Conservation (phyloP, 1,140 invertebrate genomes). For the Drosophila lacertosa region DNA sequence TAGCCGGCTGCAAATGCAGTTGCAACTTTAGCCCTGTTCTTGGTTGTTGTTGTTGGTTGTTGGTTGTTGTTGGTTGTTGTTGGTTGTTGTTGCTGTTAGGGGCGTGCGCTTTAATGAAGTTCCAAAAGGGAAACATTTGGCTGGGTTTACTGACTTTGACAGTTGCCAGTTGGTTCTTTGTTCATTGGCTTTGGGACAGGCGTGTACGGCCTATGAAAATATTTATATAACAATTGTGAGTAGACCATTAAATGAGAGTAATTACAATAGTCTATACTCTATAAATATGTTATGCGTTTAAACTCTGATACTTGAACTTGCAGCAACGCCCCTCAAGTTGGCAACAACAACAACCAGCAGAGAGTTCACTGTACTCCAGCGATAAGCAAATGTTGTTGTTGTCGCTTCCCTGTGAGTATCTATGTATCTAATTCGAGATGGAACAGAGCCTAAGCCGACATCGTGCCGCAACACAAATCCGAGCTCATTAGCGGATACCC, state of each 20-base stretch:
- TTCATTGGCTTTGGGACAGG: slow-evolving; percentile 38
- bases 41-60: slow-evolving; percentile 9
- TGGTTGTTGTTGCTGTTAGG: slow-evolving; percentile 28
- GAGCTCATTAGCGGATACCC: slow-evolving; percentile 59
- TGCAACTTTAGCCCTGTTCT: slow-evolving; percentile 37
- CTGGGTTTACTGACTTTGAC: slow-evolving; percentile 58
- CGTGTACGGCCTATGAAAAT: slow-evolving; percentile 38
- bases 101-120: slow-evolving; percentile 59
- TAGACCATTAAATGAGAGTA: slow-evolving; percentile 3
- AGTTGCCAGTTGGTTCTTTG: slow-evolving; percentile 52
- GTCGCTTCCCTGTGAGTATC: slow-evolving; percentile 31
- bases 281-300: too few relatives aligned
- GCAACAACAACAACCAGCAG: slow-evolving; percentile 13
- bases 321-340: slow-evolving; percentile 54
- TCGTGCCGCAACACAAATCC: slow-evolving; percentile 70
- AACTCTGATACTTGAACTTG: too few relatives aligned
- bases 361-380: slow-evolving; percentile 69
- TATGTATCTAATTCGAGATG: slow-evolving; percentile 24
- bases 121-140: slow-evolving; percentile 33
- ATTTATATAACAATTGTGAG: slow-evolving; percentile 43
- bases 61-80: slow-evolving; percentile 22
- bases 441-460: slow-evolving; percentile 24
- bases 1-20: slow-evolving; percentile 47
- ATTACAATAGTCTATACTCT: too few relatives aligned
- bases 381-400: slow-evolving; percentile 69